Base-by-base conservation (phyloP, 2,113 vertebrate species). In the Semicossyphus pulcher region DNA sequence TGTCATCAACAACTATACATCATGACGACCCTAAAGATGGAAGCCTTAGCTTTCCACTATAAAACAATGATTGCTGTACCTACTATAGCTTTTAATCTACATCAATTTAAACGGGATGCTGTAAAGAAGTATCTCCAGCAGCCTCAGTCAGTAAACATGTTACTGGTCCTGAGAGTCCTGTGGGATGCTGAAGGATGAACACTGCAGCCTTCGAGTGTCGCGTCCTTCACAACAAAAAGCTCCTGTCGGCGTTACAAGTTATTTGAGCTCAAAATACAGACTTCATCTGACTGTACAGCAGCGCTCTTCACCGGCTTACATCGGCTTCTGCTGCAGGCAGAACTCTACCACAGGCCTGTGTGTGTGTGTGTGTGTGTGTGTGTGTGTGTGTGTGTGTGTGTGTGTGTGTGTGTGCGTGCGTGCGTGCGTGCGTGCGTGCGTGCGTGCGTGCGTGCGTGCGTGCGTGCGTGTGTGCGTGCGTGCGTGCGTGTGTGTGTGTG, bases 321-420 rank as follows among this genome's bases (percentile, higher is more conserved):
- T 10, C 32, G 21, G 23, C 21, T 47, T 5, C 44, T 67, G 53
- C 36, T 63, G 34, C 67, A 67, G 78, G 68, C 39, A 53, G 45
- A 60, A 57, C 60, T 37, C 34, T 28, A 57, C 59, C 59, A 54
- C 31, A 67, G 62, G 18, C 18, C 3, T 3, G 10, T 28, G 1
- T 42, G 10, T 10, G 4, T 67, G 0, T 67, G 4, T 66, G 21
- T 73, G 56, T 78, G 47, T 47, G 41, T 47, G 53, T 52, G 28
- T 39, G 60, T 49, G 48, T 61, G 14, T 56, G 20, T 49, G 47
- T 4, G 14, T 29, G 1, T 48, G 5, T 5, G 4, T 64, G 0
- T 64, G 1, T 59, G n/a, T 71, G 58, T 71, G 45, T 32, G 37
- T 41, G 53, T 51, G 26, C 32, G 61, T 16, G 34, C 29, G 51